Evolutionary conservation across 2,888 invertebrate species (phyloP), one percentile per base, ranked within the genome.

Genomic region (Cephus rjabovi): DNA sequence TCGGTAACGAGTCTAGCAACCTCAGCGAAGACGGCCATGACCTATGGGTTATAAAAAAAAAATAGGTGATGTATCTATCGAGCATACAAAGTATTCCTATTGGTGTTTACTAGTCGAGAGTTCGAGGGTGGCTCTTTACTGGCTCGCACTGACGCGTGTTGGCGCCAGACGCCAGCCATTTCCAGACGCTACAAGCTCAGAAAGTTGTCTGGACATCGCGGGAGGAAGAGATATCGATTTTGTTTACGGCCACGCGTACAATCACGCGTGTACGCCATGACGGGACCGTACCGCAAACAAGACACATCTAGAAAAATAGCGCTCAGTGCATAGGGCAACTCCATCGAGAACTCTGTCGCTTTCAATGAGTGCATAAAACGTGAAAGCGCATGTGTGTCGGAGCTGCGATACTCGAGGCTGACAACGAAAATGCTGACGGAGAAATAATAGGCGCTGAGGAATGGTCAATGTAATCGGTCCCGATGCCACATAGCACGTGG

Each of bases 1-100:
- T 90, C 86, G 84, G 89, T 88, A 79, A 91, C 76, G 86, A 89
- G 71, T 86, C 88, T 83, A 68, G 83, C 80, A 0, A 95, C 94
- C 87, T 96, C 96, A n/a, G 95, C 93, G 88, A 97, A 96, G 4
- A 97, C 95, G 12, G 94, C 93, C 92, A 94, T 94, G 1, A 96
- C 96, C 95, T 96, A 89, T 56, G 56, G 56, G 23, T 56, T 35
- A 35, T 3, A 35, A 15, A 23, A 6, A 23, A 40, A 56, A 56
- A 56, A 56, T 56, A 23, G 56, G 23, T 56, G 56, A 56, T 23
- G 56, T 9, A 56, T 56, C 23, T 56, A 23, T 56, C 9, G 23
- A 56, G 56, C 23, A 56, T 9, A 56, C 56, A 56, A 23, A 56
- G 56, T 23, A 23, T 23, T 56, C 23, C 9, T 56, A 56, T 23